Evolutionary conservation across 1,140 invertebrate genomes (phyloP).

Genomic region (Pristionchus pacificus): DNA sequence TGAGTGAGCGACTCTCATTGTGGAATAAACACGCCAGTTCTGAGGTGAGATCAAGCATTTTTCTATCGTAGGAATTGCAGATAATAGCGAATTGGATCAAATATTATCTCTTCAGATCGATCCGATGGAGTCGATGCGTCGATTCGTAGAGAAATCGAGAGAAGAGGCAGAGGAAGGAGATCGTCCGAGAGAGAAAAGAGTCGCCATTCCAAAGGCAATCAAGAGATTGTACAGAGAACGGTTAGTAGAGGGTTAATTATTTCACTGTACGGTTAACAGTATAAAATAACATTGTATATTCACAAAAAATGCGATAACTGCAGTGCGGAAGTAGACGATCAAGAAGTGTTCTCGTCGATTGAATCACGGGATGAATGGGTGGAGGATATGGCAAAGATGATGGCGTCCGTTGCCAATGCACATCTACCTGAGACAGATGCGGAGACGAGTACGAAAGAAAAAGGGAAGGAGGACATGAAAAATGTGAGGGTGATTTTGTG

Average conservation of each 20-base stretch:
- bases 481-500: too few species aligned
- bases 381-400: conserved; percentile 6
- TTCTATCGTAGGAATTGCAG: neutral
- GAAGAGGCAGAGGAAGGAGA: conserved; percentile 31
- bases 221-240: conserved; percentile 28
- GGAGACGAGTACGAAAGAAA: too few species aligned
- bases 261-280: neutral
- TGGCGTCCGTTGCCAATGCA: too few species aligned
- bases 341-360: conserved; percentile 8
- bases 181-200: conserved; percentile 33
- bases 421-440: too few species aligned
- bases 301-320: conserved; percentile 17
- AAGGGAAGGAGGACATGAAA: too few species aligned
- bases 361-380: neutral
- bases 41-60: conserved; percentile 6
- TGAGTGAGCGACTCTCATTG: conserved; percentile 3
- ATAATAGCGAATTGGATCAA: conserved; percentile 3
- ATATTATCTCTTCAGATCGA: conserved; percentile 29
- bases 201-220: conserved; percentile 12
- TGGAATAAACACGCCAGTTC: conserved; percentile 9
- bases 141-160: conserved; percentile 14
- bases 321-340: conserved; percentile 17
- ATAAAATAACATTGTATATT: neutral
- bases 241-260: conserved; percentile 12
- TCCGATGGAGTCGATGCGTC: conserved; percentile 19